These are phyloP conservation scores for Atethmia centrago DNA, from an alignment of 2,888 invertebrate species.

Conservation along the genomic window DNA sequence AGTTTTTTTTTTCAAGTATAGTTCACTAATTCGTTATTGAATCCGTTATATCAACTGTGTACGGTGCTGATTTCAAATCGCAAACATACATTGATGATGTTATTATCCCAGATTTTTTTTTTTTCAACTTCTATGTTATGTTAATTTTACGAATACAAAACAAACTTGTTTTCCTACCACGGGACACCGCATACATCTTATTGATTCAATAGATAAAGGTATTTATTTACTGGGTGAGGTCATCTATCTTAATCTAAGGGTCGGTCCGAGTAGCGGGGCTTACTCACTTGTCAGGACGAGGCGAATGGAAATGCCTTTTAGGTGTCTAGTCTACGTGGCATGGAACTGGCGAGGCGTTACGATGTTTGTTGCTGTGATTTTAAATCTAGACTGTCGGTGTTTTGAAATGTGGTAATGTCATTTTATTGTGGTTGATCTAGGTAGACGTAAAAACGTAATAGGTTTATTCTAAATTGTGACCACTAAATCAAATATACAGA, in stretches of 20 bases:
- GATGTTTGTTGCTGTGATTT: conserved; percentile 30
- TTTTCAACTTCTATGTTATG: background rate
- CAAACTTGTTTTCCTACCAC: conserved; percentile 45
- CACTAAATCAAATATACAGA: too few relatives aligned
- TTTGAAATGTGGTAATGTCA: conserved; percentile 9
- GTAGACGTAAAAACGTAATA: background rate
- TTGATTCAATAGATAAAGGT: conserved; percentile 72
- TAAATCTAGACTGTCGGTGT: background rate
- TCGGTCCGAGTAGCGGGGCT: conserved; percentile 61
- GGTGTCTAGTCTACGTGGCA: conserved; percentile 40
- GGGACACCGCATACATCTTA: conserved; percentile 69
- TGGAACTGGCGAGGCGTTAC: conserved; percentile 26
- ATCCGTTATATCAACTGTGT: background rate
- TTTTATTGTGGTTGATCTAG: background rate
- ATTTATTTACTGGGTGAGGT: conserved; percentile 78
- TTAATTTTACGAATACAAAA: conserved; percentile 29
- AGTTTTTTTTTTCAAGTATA: background rate
- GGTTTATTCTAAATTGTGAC: too few relatives aligned
- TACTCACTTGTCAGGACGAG: conserved; percentile 62
- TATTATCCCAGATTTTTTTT: background rate
- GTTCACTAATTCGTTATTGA: background rate
- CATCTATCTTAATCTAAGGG: conserved; percentile 82
- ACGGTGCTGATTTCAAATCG: background rate
- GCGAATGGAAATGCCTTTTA: conserved; percentile 61
- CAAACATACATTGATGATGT: background rate